Base-by-base conservation (phyloP, 2,888 invertebrate genomes). In the Scelioninae gen. 2 region DNA sequence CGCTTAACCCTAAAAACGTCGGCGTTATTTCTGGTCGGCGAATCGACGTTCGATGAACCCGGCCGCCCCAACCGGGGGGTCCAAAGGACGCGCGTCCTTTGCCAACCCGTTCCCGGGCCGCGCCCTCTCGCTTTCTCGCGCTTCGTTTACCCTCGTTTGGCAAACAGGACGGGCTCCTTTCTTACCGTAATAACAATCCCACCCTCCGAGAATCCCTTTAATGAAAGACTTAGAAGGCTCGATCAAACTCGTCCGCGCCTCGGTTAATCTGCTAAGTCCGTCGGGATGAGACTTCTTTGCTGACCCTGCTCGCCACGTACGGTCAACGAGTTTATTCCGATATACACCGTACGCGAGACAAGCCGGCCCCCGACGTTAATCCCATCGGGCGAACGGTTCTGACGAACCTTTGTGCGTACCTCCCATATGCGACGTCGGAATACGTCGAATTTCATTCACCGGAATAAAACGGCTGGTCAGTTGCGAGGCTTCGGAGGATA, bases 141-240 rank as follows among this genome's bases (percentile, higher is more conserved):
- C 76, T 79, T 81, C 71, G 31, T 50, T 45, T 61, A 73, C 79
- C 82, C 83, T 83, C 81, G 82, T 82, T 85, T 82, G 79, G 83
- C 82, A 85, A 86, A 85, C 85, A 85, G 83, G 82, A 80, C 82
- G 75, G 75, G 73, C 71, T 70, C 74, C 72, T 80, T 25, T 78
- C 80, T 80, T 78, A 76, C 78, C 77, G 82, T 81, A 85, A 86
- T 85, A 85, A 85, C 85, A 85, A 84, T 82, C 81, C 79, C 74
- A 75, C 78, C 80, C 81, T 77, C 77, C 75, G 74, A 19, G 73
- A 73, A 72, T 75, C 70, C 80, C 81, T 82, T 83, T 85, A 86
- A 86, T 86, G 85, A 86, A 85, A 86, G 85, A 85, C 85, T 84
- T 81, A 80, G 83, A 82, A 83, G 84, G 84, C 82, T 84, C 84